A percentile compares a stretch with the other conserved stretches of the same genome.
Evolutionary conservation across 2,113 vertebrate genomes (phyloP).

Genomic region (Naja naja): DNA sequence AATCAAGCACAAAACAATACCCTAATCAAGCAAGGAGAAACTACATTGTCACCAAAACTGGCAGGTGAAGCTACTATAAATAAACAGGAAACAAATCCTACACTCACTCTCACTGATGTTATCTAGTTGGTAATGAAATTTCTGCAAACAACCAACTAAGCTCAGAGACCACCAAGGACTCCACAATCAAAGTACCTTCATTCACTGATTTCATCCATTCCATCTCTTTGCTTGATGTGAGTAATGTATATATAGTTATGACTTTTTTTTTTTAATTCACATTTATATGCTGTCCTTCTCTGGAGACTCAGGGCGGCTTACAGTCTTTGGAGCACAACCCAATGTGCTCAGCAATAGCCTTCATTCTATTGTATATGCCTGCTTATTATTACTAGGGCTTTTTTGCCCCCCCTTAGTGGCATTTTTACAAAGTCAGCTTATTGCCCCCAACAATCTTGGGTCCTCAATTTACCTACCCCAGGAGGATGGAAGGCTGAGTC

Average conservation of each 20-base stretch:
- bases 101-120: not conserved
- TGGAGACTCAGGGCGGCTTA: too few relatives aligned
- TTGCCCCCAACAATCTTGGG: too few relatives aligned
- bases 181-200: not conserved
- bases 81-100: not conserved
- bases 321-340: too few relatives aligned
- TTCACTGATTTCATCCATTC: not conserved
- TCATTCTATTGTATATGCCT: too few relatives aligned
- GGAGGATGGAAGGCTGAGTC: too few relatives aligned
- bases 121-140: not conserved
- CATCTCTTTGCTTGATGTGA: not conserved
- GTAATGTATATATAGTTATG: not conserved
- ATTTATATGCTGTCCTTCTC: too few relatives aligned
- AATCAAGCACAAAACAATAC: not conserved
- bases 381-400: too few relatives aligned
- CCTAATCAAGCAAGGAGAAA: not conserved
- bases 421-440: too few relatives aligned
- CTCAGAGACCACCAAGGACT: not conserved
- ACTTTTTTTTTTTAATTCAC: too few relatives aligned
- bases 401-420: too few relatives aligned
- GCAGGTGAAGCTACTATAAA: not conserved
- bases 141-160: not conserved
- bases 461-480: too few relatives aligned
- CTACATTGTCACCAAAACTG: not conserved
- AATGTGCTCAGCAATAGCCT: too few relatives aligned